Evolutionary conservation across 2,888 invertebrate species (phyloP), one percentile per base, ranked within the genome.

Genomic region (Formica aserva): DNA sequence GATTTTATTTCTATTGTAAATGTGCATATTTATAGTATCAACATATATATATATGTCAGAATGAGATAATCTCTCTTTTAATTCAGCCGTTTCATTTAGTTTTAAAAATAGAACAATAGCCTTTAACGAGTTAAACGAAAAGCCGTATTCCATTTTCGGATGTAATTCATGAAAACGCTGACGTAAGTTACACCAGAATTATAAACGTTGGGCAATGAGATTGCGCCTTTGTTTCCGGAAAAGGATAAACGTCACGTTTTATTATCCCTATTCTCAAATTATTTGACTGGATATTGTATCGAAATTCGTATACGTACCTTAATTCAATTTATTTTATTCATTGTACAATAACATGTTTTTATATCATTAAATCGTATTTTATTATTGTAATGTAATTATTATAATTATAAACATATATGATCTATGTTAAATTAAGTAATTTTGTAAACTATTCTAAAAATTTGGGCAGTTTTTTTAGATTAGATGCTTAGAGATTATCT

Each of bases 181-280:
- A 77, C 69, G 77, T 77, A 77, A 77, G 69, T 69, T 77, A 77
- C 41, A 77, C 55, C 55, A 48, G 77, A 77, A 77, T 77, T 77
- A 69, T 69, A 69, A 77, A 41, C 29, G 67, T 29, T 38, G 38
- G 41, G 38, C 26, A 41, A 57, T 41, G 69, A 69, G 69, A 77
- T 77, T 77, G 55, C n/a, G 48, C 69, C 41, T 69, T 77, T 77
- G 55, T 77, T 77, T 67, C 55, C 41, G 29, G 77, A 77, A 77
- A 77, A 77, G 69, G 55, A 77, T 77, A 69, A 77, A 57, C 38
- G 69, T 77, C 77, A 69, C 55, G 41, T 77, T 8, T 29, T 69
- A 77, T 77, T 77, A 77, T 77, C 57, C 69, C 77, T 69, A 77
- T 32, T 41, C 22, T 77, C 22, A 69, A 69, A 77, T 77, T 77